These are phyloP conservation scores for Volucella inanis DNA, from an alignment of 2,888 invertebrate genomes.

Conservation along the genomic window DNA sequence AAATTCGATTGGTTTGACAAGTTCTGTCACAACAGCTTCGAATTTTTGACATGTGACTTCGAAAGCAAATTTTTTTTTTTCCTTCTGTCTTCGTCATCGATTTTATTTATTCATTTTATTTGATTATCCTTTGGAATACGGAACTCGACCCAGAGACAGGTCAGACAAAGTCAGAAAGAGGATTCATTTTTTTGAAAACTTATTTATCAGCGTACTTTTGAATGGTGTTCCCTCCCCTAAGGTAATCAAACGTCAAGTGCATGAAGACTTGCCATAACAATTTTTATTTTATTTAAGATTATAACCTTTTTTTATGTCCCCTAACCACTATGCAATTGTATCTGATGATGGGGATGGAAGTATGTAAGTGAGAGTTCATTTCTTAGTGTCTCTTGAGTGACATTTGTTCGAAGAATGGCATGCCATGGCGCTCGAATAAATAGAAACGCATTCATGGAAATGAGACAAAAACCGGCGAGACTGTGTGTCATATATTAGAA, in stretches of 20 bases:
- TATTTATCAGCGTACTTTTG: not conserved
- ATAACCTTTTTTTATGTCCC: constrained; percentile 18
- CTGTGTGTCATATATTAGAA: constrained; percentile 28
- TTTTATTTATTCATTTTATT: constrained; percentile 25
- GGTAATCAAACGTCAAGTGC: constrained; percentile 65
- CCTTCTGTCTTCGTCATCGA: not conserved
- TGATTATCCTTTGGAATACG: constrained; percentile 19
- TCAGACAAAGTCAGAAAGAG: too few relatives aligned
- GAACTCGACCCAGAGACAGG: not conserved
- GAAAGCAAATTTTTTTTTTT: constrained; percentile 1
- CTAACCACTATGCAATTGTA: constrained; percentile 18
- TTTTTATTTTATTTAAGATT: constrained; percentile 33
- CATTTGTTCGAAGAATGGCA: constrained; percentile 26
- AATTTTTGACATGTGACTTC: constrained; percentile 5
- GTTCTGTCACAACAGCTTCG: constrained; percentile 28
- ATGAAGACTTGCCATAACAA: constrained; percentile 65
- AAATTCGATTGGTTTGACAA: constrained; percentile 19
- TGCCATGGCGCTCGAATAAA: constrained; percentile 39
- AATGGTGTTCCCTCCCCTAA: constrained; percentile 35
- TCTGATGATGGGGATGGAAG: constrained; percentile 42
- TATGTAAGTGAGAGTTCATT: constrained; percentile 47
- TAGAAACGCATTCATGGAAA: constrained; percentile 56
- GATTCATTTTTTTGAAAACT: not conserved
- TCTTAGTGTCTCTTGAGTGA: constrained; percentile 62
- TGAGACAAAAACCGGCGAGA: constrained; percentile 44